These are phyloP conservation scores for Meta bourneti DNA, from an alignment of 2,888 invertebrate genomes.

Conservation along the genomic window DNA sequence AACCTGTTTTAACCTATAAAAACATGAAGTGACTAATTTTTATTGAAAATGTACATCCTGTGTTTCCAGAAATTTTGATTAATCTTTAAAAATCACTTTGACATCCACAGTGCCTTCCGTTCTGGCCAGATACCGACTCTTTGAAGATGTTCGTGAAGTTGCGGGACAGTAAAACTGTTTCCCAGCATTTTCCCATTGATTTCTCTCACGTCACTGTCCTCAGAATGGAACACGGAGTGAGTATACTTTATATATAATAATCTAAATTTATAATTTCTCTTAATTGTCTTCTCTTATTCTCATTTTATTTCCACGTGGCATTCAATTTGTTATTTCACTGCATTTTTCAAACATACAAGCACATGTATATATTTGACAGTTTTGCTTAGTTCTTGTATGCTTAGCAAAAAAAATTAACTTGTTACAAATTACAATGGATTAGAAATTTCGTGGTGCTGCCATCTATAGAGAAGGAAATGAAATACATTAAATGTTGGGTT, in stretches of 20 bases:
- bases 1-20: too few relatives aligned
- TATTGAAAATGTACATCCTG: too few relatives aligned
- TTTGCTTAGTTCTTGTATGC: too few relatives aligned
- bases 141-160: slow-evolving; percentile 91
- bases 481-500: too few relatives aligned
- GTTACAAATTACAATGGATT: too few relatives aligned
- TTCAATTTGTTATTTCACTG: neutral
- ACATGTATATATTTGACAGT: too few relatives aligned
- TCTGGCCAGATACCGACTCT: slow-evolving; percentile 91
- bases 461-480: too few relatives aligned
- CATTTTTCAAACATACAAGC: neutral
- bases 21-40: too few relatives aligned
- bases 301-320: neutral
- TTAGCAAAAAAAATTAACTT: too few relatives aligned
- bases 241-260: slow-evolving; percentile 78
- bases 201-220: slow-evolving; percentile 87
- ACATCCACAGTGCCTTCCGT: slow-evolving; percentile 83
- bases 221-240: slow-evolving; percentile 91
- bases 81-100: too few relatives aligned
- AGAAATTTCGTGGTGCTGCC: too few relatives aligned
- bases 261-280: neutral
- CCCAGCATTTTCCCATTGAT: slow-evolving; percentile 89
- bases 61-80: too few relatives aligned
- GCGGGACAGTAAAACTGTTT: slow-evolving; percentile 87
- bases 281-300: neutral